Base-by-base conservation (phyloP, 2,113 vertebrate species). In the Hyaena hyaena region DNA sequence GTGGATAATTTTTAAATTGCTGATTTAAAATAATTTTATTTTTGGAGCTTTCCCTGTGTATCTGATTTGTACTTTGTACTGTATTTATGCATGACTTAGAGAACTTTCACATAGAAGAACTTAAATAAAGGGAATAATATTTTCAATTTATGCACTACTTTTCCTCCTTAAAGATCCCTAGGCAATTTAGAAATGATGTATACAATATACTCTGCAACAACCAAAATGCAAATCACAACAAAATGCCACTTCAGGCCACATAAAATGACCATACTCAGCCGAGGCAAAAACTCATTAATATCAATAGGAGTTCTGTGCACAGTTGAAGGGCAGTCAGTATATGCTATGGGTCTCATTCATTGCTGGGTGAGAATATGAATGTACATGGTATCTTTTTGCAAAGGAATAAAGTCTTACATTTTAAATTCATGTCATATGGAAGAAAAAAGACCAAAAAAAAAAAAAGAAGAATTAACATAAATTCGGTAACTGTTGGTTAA, bases 241-340 rank as follows among this genome's bases (percentile, higher is more conserved):
- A 92, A 96, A 95, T 92, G 85, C 85, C 88, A 97, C 81, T 96
- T 96, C n/a, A 95, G 43, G 31, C 68, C 83, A 87, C 82, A 94
- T 90, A 94, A 97, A 98, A 94, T 97, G 90, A 89, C 58, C 76
- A 95, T 50, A 96, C 21, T 97, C 43, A 96, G 63, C 92, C 35
- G 45, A 58, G 28, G 53, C 66, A 68, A 96, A 96, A 93, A 81
- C 81, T 97, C 94, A 93, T 98, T 96, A 97, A 96, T 97, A 96
- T 97, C 85, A 96, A 95, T 93, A 98, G 50, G 17, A 66, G 26
- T 65, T 68, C 55, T 85, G 58, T 90, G 69, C 24, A 95, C 76
- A 95, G 58, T 48, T 95, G 66, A 97, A 96, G 48, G 86, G 63
- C 48, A 90, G 48, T 96, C n/a, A 90, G 63, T 96, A 79, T 91